A percentile compares a stretch with the other conserved stretches of the same genome.
phyloP scores from a whole-genome alignment of 2,888 invertebrate species.

The Scaptomyza reducta region DNA sequence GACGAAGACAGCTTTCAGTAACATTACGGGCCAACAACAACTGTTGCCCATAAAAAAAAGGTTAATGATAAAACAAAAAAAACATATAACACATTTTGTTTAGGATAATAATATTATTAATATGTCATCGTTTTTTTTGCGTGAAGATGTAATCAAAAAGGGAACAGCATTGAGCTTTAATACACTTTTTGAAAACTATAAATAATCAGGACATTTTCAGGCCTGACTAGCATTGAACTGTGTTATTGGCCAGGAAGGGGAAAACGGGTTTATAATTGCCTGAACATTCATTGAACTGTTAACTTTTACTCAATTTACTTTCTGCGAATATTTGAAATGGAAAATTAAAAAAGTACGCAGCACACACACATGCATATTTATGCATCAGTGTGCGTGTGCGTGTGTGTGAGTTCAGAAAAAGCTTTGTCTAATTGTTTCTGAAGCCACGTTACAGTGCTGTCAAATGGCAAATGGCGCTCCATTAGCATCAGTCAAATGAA shows the following conservation, averaged over 20 bases:
- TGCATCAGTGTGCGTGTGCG: conserved; percentile 4
- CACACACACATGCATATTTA: conserved; percentile 3
- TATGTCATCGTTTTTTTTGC: background rate
- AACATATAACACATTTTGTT: conserved; percentile 16
- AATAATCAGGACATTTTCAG: background rate
- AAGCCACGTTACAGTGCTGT: conserved; percentile 47
- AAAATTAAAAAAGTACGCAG: conserved; percentile 47
- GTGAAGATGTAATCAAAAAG: background rate
- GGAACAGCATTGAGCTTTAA: background rate
- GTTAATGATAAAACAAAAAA: conserved; percentile 63
- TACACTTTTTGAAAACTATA: background rate
- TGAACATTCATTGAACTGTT: conserved; percentile 54
- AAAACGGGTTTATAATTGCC: conserved; percentile 24
- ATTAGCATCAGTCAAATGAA: conserved; percentile 62
- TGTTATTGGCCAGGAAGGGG: conserved; percentile 4
- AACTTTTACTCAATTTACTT: conserved; percentile 61
- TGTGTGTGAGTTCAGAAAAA: conserved; percentile 34
- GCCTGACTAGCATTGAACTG: background rate
- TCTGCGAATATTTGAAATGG: conserved; percentile 36
- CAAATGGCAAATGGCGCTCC: conserved; percentile 64
- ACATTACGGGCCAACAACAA: conserved; percentile 51
- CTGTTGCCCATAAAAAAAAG: conserved; percentile 68
- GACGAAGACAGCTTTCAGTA: conserved; percentile 57
- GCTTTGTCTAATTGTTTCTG: conserved; percentile 74
- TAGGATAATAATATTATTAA: background rate